These are phyloP conservation scores for Sitta europaea DNA, from an alignment of 2,113 vertebrate genomes.

Conservation along the genomic window DNA sequence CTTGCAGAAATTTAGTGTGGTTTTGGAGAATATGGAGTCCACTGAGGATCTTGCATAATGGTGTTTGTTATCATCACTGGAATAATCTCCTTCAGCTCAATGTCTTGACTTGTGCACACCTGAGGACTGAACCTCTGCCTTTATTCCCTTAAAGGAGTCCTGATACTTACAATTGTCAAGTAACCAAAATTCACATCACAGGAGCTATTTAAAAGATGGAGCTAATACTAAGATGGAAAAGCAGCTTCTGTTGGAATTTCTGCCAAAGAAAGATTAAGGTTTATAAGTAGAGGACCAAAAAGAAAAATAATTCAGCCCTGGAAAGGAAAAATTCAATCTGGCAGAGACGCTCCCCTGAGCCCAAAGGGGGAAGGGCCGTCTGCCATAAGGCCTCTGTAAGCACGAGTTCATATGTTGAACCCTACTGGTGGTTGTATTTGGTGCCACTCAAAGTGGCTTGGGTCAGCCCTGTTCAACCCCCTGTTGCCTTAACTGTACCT, in stretches of 20 bases:
- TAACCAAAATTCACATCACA: background rate
- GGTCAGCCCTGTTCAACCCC: too few relatives aligned
- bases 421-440: too few relatives aligned
- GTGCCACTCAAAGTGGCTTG: too few relatives aligned
- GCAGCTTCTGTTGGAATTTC: background rate
- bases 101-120: background rate
- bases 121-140: background rate
- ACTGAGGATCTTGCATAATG: background rate
- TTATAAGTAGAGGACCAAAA: too few relatives aligned
- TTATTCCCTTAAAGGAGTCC: background rate
- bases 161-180: background rate
- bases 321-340: too few relatives aligned
- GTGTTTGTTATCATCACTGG: background rate
- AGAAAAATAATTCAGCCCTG: too few relatives aligned
- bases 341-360: too few relatives aligned
- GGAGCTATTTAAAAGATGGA: background rate
- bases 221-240: background rate
- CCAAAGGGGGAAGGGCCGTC: too few relatives aligned
- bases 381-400: too few relatives aligned
- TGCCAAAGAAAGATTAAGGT: too few relatives aligned
- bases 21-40: background rate
- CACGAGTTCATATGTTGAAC: too few relatives aligned
- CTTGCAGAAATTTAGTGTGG: background rate
- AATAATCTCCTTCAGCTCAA: background rate
- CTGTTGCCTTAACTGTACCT: too few relatives aligned